Conservation (phyloP, 2,113 vertebrate species). For the Alexandromys fortis region DNA sequence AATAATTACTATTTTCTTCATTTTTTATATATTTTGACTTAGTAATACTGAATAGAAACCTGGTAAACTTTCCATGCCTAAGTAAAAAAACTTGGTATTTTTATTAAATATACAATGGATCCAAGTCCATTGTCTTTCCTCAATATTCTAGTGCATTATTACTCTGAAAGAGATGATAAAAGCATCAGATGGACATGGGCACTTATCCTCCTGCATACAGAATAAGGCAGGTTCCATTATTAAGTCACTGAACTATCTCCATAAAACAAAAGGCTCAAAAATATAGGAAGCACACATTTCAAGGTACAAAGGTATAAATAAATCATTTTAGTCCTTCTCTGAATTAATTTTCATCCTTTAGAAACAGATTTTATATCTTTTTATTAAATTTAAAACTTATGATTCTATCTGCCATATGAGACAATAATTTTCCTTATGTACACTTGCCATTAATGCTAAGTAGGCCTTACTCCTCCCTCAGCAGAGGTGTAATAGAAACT, state of each 20-base stretch:
- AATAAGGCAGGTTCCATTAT: not conserved
- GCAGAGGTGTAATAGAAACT: not conserved
- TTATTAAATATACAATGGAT: not conserved
- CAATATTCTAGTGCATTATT: not conserved
- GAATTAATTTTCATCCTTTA: constrained; percentile 13
- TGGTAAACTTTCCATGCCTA: not conserved
- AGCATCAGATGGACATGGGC: not conserved
- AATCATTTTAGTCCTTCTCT: not conserved
- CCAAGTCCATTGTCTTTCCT: not conserved
- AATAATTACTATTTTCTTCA: not conserved
- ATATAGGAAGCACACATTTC: constrained; percentile 73
- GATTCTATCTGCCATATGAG: constrained; percentile 14
- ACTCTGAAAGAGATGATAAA: not conserved
- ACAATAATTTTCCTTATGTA: not conserved
- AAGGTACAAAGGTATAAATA: not conserved
- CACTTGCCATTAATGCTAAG: not conserved
- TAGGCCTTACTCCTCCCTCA: constrained; percentile 9
- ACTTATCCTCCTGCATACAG: not conserved
- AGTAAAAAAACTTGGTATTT: not conserved
- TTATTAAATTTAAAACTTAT: not conserved
- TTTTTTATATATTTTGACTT: not conserved
- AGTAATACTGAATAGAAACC: not conserved
- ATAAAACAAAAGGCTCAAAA: constrained; percentile 56
- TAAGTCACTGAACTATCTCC: constrained; percentile 3
- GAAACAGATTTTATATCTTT: not conserved